Evolutionary conservation across 2,888 invertebrate species (phyloP).

Genomic region (Phalera bucephala): DNA sequence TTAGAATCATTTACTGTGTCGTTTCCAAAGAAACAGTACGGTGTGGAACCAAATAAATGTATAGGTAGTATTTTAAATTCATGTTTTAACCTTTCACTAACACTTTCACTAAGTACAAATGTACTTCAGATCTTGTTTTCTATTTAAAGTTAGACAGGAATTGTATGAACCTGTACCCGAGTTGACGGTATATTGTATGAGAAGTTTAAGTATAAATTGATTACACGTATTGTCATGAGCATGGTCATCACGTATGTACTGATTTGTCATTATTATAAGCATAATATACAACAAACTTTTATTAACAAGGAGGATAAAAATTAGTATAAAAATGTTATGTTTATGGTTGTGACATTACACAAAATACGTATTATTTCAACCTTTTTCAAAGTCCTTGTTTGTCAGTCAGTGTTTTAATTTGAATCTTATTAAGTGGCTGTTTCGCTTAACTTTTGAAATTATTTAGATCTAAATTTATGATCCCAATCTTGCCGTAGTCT

Average conservation of each 20-base stretch:
- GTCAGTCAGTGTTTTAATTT: slow-evolving; percentile 35
- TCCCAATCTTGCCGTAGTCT: slow-evolving; percentile 26
- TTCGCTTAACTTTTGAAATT: slow-evolving; percentile 28
- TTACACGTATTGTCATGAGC: slow-evolving; percentile 2
- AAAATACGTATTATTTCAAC: slow-evolving; percentile 18
- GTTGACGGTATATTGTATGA: no score
- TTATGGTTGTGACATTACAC: slow-evolving; percentile 26
- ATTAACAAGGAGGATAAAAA: no score
- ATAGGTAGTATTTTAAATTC: no score
- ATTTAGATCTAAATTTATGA: slow-evolving; percentile 19
- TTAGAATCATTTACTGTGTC: no score
- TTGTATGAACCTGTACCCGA: no score
- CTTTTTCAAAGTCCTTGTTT: slow-evolving; percentile 19
- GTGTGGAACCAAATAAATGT: no score
- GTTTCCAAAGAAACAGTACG: no score
- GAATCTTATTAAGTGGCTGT: slow-evolving; percentile 33
- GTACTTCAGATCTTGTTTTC: neutral
- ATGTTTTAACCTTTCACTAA: no score
- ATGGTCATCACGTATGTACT: neutral
- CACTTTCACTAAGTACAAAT: no score
- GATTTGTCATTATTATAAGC: neutral
- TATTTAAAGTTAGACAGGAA: no score
- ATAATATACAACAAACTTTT: neutral
- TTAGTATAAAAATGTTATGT: no score
- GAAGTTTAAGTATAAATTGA: neutral